These are phyloP conservation scores for Plagodis pulveraria DNA, from an alignment of 2,888 invertebrate species.

Conservation along the genomic window DNA sequence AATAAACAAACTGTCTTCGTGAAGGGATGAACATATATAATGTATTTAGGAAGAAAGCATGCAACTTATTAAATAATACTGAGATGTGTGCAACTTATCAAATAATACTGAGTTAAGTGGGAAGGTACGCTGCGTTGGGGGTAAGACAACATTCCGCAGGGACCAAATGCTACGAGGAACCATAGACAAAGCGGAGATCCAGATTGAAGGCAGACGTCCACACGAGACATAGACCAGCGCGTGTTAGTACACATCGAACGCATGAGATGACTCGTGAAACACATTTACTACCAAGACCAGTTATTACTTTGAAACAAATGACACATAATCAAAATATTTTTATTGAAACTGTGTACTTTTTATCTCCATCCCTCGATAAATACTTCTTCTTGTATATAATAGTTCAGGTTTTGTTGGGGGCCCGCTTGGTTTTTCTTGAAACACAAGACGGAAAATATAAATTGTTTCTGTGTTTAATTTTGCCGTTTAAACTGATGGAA, in stretches of 20 bases:
- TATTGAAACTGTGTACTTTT: slow-evolving; percentile 55
- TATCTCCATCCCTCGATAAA: slow-evolving; percentile 59
- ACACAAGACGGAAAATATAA: slow-evolving; percentile 65
- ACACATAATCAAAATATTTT: slow-evolving; percentile 64
- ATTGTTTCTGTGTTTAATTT: slow-evolving; percentile 38
- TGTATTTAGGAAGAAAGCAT: slow-evolving; percentile 60
- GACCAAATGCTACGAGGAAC: slow-evolving; percentile 74
- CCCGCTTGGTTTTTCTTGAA: slow-evolving; percentile 80
- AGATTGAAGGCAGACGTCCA: slow-evolving; percentile 62
- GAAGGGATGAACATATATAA: slow-evolving; percentile 27
- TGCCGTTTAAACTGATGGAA: slow-evolving; percentile 19
- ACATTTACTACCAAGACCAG: slow-evolving; percentile 77
- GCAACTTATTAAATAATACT: slow-evolving; percentile 67
- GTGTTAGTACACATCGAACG: slow-evolving; percentile 79
- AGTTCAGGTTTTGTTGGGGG: slow-evolving; percentile 72
- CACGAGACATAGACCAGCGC: slow-evolving; percentile 58
- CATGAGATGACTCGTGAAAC: slow-evolving; percentile 73
- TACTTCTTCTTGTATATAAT: slow-evolving; percentile 56
- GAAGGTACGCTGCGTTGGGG: slow-evolving; percentile 65
- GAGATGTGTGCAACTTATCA: slow-evolving; percentile 63
- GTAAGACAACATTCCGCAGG: slow-evolving; percentile 70
- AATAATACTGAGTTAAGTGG: slow-evolving; percentile 60
- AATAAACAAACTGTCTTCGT: slow-evolving; percentile 44
- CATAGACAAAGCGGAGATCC: slow-evolving; percentile 76
- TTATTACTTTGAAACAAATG: slow-evolving; percentile 61